Evolutionary conservation across 2,888 invertebrate species (phyloP).

Genomic region (Dasypogon diadema): DNA sequence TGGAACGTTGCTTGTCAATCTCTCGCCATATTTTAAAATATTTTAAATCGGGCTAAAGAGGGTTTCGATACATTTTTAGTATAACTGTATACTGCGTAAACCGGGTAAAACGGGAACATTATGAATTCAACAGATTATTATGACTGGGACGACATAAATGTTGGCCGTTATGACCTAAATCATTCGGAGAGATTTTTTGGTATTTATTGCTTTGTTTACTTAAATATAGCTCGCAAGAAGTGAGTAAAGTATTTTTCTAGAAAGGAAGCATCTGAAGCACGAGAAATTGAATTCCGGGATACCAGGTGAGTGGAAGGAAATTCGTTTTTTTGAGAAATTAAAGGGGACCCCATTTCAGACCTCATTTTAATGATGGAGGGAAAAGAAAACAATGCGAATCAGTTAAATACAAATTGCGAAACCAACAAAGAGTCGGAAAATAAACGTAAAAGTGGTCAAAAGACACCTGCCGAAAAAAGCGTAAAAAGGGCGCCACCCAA

Average conservation of each 20-base stretch:
- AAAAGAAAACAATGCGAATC: neutral
- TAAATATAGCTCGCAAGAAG: neutral
- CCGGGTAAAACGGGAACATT: neutral
- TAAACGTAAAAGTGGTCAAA: neutral
- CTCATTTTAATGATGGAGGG: conserved; percentile 17
- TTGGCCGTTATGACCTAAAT: conserved; percentile 62
- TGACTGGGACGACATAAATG: conserved; percentile 65
- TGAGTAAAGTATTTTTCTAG: neutral
- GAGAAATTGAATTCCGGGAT: neutral
- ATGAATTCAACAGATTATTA: conserved; percentile 57
- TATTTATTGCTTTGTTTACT: conserved; percentile 54
- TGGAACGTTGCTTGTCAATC: neutral
- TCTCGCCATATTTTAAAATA: neutral
- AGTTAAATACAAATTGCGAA: neutral
- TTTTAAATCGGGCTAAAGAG: neutral
- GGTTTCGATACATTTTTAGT: neutral
- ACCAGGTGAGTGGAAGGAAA: conserved; percentile 24
- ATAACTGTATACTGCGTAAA: conserved; percentile 22
- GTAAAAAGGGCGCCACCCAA: conserved; percentile 41
- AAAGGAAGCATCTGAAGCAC: neutral
- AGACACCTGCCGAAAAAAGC: neutral
- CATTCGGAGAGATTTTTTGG: conserved; percentile 64
- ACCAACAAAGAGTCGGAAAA: conserved; percentile 4
- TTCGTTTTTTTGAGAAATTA: neutral
- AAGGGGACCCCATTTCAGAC: neutral